Conservation (phyloP, 2,113 vertebrate genomes). For the Elephas maximus region DNA sequence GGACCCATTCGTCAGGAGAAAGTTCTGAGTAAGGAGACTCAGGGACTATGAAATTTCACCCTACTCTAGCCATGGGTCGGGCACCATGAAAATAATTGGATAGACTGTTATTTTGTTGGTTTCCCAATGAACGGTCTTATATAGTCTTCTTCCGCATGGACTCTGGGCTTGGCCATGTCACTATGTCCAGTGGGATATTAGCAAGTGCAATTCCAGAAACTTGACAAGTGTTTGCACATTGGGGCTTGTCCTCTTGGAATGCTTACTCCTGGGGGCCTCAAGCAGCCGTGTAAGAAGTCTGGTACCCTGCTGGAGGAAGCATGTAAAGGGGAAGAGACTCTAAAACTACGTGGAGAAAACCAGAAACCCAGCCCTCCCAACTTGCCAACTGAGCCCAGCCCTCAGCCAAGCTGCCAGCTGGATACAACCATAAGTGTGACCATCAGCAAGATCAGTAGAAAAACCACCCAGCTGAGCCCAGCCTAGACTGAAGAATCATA, state of each 20-base stretch:
- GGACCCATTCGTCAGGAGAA: neutral
- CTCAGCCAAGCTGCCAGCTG: neutral
- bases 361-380: neutral
- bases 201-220: neutral
- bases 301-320: neutral
- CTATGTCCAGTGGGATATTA: neutral
- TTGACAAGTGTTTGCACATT: neutral
- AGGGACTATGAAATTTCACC: neutral
- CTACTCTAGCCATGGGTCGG: neutral
- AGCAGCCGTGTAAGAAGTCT: neutral
- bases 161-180: neutral
- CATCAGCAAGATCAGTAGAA: neutral
- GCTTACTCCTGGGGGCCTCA: neutral
- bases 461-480: neutral
- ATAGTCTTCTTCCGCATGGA: neutral
- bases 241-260: neutral
- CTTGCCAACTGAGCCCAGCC: neutral
- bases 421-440: neutral
- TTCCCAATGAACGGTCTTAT: neutral
- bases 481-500: neutral
- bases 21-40: neutral
- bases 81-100: too few relatives aligned
- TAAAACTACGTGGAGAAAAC: neutral
- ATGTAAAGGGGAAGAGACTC: neutral
- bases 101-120: neutral